Percentiles rank a stretch among this genome's conserved stretches.
These are phyloP conservation scores for Metopia argyrocephala DNA, from an alignment of 2,888 invertebrate genomes.

Conservation along the genomic window DNA sequence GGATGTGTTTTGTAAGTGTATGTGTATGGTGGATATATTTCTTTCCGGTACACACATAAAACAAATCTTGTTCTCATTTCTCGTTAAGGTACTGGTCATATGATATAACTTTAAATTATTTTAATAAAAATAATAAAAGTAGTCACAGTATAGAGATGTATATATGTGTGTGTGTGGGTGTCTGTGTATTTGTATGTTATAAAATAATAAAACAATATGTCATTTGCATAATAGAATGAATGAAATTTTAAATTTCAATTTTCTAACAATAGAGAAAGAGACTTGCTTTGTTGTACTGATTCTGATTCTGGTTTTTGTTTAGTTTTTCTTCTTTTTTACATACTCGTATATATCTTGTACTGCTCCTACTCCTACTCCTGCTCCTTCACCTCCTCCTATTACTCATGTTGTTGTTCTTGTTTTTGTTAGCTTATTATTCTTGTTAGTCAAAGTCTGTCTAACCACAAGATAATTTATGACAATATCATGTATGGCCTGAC, in stretches of 20 bases:
- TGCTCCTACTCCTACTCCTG: no score
- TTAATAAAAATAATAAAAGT: conserved; percentile 46
- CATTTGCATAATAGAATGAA: conserved; percentile 59
- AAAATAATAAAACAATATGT: conserved; percentile 57
- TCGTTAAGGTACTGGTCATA: no score
- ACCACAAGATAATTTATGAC: conserved; percentile 55
- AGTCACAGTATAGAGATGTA: neutral
- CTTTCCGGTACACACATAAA: neutral
- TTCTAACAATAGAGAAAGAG: conserved; percentile 43
- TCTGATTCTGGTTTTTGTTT: no score
- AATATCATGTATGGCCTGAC: conserved; percentile 22
- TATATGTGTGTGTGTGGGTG: neutral
- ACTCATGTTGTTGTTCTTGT: no score
- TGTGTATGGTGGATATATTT: neutral
- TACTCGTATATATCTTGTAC: no score
- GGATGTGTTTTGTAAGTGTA: no score
- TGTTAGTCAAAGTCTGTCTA: conserved; percentile 38
- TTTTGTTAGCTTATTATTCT: conserved; percentile 32
- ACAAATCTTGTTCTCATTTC: neutral
- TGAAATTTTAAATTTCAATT: conserved; percentile 58
- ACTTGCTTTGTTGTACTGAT: conserved; percentile 9
- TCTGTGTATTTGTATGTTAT: neutral
- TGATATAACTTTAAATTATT: conserved; percentile 35
- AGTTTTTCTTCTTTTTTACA: neutral
- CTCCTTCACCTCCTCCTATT: no score